Evolutionary conservation across 2,888 invertebrate species (phyloP).

Genomic region (Cynaeus angustus): DNA sequence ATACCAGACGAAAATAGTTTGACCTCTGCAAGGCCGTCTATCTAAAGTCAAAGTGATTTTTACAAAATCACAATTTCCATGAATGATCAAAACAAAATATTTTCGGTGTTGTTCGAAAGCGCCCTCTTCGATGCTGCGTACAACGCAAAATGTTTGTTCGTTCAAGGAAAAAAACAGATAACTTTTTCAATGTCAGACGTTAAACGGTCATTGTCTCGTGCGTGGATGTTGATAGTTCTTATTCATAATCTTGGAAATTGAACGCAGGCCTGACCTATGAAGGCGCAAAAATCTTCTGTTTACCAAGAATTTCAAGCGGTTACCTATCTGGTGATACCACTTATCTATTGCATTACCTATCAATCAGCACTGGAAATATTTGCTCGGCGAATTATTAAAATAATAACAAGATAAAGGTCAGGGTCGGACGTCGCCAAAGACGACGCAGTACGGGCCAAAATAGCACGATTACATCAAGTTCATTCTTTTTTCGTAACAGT

Average conservation of each 20-base stretch:
- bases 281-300: conserved; percentile 27
- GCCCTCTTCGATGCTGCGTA: conserved; percentile 13
- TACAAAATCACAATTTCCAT: conserved; percentile 12
- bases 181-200: conserved; percentile 64
- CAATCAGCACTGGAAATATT: conserved; percentile 17
- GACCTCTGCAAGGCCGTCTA: conserved; percentile 45
- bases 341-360: conserved; percentile 9
- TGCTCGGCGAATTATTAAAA: conserved; percentile 26
- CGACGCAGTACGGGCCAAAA: conserved; percentile 41
- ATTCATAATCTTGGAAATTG: conserved; percentile 44
- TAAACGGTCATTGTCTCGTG: conserved; percentile 61
- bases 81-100: conserved; percentile 6
- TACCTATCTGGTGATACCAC: conserved; percentile 16
- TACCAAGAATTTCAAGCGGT: conserved; percentile 4
- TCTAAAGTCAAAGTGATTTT: conserved; percentile 38
- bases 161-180: conserved; percentile 53
- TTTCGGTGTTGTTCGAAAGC: conserved; percentile 4
- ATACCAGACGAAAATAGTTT: conserved; percentile 37
- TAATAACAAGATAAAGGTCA: conserved; percentile 48
- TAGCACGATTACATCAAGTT: conserved; percentile 39
- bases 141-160: conserved; percentile 45
- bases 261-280: conserved; percentile 39
- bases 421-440: conserved; percentile 42
- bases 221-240: conserved; percentile 44
- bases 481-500: conserved; percentile 8